Evolutionary conservation across 2,888 invertebrate species (phyloP), one percentile per base, ranked within the genome.

Genomic region (Hipparchia semele): DNA sequence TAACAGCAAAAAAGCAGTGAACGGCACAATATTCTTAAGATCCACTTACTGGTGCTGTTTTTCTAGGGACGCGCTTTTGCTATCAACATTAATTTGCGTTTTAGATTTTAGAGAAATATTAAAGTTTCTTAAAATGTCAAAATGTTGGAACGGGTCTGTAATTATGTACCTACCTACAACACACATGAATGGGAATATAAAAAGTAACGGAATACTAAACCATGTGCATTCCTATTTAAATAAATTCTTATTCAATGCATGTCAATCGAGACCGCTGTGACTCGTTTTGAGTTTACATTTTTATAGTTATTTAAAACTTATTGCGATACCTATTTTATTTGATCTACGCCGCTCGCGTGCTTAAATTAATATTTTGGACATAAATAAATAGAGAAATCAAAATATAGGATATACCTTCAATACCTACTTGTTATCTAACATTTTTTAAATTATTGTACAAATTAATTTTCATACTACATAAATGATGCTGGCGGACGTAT

Each of bases 1-100:
- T 92, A 92, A 92, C 89, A 92, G 86, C 90, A 87, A 87, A 73
- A 75, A 87, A 89, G 79, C 87, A 86, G 86, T 91, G 90, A 91
- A 92, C 91, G 91, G 89, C 86, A 85, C 81, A 86, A 85, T 86
- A 82, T 89, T 90, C 89, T 88, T 88, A 87, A 75, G 68, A 73
- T 73, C 69, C 67, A 71, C 69, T 74, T 70, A 76, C 60, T 23
- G 58, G 45, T 9, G 59, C 45, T 39, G 12, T 58, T 70, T 69
- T 59, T 45, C 5, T 67, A 23, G 33, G 69, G 64, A 66, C n/a
- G n/a, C 23, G 60, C 53, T 69, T 59, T 70, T 46, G 54, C 61
- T 49, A 53, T 45, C 53, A 62, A 68, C 45, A 71, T 66, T 65
- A 65, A 51, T 58, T 60, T 33, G 60, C 56, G 56, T 60, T 39